phyloP scores from a whole-genome alignment of 2,113 vertebrate genomes.

The Dasypus novemcinctus region DNA sequence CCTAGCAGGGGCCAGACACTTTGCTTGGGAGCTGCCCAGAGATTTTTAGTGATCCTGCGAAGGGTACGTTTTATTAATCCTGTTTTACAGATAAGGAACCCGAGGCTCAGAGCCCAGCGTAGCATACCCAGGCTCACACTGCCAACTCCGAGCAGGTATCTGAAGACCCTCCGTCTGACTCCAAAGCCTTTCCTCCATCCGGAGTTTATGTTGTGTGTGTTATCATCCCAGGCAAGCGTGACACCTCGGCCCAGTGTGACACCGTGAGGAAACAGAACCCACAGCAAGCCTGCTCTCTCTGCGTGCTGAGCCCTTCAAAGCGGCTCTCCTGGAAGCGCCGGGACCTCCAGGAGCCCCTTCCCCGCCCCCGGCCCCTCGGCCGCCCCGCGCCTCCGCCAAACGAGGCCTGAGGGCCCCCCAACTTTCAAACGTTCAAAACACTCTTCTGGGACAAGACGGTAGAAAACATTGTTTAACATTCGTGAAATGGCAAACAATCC shows the following conservation, averaged over 20 bases:
- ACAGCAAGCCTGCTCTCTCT: not conserved
- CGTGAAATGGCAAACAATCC: not conserved
- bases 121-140: not conserved
- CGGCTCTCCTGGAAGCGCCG: fast-evolving
- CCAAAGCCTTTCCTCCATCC: not conserved
- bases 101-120: not conserved
- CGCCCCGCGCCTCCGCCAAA: no score
- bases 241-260: not conserved
- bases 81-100: not conserved
- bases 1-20: not conserved
- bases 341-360: not conserved
- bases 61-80: not conserved
- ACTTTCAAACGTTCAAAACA: not conserved
- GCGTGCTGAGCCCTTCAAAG: not conserved
- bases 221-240: not conserved
- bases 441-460: not conserved
- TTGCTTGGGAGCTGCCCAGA: not conserved
- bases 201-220: not conserved
- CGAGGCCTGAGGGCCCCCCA: not conserved
- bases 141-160: not conserved
- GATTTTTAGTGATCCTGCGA: not conserved
- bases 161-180: not conserved
- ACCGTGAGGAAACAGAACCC: not conserved
- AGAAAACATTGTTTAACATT: not conserved
- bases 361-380: not conserved